Base-by-base conservation (phyloP, 2,113 vertebrate genomes). In the Excalfactoria chinensis region DNA sequence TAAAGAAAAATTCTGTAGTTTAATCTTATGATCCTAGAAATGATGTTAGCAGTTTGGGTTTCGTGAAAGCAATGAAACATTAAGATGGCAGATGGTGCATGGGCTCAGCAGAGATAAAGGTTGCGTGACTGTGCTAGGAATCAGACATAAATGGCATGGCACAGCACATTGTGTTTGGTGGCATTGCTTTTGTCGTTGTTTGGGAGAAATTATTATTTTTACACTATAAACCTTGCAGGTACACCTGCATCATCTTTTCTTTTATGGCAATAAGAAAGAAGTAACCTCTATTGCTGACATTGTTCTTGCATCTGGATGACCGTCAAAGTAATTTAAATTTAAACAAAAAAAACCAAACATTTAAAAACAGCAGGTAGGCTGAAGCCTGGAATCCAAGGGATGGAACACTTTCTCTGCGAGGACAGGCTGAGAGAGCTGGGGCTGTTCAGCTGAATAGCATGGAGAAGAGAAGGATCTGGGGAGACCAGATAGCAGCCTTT, bases 1-100 rank as follows among this genome's bases (percentile, higher is more conserved):
- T 85, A 95, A 93, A 94, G 86, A 91, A 64, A 90, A 80, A 6
- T 82, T 87, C 85, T 80, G 28, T 85, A 44, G 76, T 86, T 90
- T 75, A 90, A 70, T 91, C 91, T 94, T 94, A 72, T 59, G 93
- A 69, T 84, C 32, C 71, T 76, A 93, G 81, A 86, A 95, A 96
- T 73, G 5, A 79, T 92, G 89, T 93, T 92, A 91, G 84, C 63
- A 90, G 69, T 82, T 88, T 88, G 77, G 6, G 41, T 81, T 88
- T 90, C 86, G 74, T 82, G 84, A 94, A 95, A 86, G 88, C 84
- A 86, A 70, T 81, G 89, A 89, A 89, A 95, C 90, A 95, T 86
- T 92, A 82, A 94, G 87, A 93, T 94, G 89, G 90, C 95, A 97
- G 96, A 95, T 96, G 90, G 91, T 86, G 82, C 91, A 84, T 59